Evolutionary conservation across 37 sponge, comb jelly and placozoan genomes (phyloP).

Genomic region (Crambe crambe): DNA sequence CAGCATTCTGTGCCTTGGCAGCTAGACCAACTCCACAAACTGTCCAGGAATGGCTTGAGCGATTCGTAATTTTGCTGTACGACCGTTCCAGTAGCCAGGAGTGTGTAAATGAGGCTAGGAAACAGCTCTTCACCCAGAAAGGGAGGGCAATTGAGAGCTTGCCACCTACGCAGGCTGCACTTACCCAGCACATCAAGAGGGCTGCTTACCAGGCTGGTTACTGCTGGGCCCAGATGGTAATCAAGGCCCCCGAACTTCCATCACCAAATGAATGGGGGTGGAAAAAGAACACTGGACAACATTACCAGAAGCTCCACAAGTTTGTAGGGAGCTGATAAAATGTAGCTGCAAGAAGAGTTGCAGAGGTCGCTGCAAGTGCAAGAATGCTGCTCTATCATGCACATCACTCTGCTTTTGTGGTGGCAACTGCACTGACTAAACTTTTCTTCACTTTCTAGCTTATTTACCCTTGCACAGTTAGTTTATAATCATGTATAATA

Average conservation of each 20-base stretch:
- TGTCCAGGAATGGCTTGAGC: neutral
- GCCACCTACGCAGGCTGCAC: neutral
- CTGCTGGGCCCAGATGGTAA: conserved; percentile 8
- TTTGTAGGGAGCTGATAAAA: neutral
- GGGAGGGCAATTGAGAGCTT: neutral
- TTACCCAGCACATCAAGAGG: conserved; percentile 4
- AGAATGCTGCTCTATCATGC: neutral
- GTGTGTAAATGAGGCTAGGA: neutral
- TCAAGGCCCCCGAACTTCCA: neutral
- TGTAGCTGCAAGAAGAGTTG: neutral
- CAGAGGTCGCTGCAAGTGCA: conserved; percentile 7
- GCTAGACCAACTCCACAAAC: neutral
- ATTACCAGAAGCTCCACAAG: neutral
- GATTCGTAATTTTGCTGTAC: neutral
- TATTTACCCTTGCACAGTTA: neutral
- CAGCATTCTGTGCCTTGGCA: neutral
- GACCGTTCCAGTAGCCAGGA: neutral
- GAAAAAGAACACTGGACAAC: neutral
- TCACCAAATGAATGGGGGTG: neutral
- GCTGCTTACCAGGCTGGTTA: neutral
- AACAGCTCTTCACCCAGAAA: neutral
- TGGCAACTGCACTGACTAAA: neutral
- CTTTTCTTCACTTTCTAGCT: neutral
- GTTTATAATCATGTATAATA: neutral
- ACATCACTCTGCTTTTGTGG: neutral